Evolutionary conservation across 2,113 vertebrate genomes (phyloP), one percentile per base, ranked within the genome.

Genomic region (Elephas maximus): DNA sequence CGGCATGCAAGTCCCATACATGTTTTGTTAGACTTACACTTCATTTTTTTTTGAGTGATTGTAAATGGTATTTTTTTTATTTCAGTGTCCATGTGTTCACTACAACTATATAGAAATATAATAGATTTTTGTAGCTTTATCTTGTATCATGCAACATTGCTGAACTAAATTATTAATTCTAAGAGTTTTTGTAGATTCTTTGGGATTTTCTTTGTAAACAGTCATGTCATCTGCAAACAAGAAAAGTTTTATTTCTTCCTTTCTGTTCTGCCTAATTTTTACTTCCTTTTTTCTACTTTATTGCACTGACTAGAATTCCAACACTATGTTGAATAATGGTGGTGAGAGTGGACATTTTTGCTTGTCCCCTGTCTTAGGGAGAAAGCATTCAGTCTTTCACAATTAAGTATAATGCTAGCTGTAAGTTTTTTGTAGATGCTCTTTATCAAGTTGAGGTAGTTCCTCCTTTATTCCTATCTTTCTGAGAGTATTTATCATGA

Each of bases 181-280:
- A 83, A 81, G 76, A 77, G 73, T 93, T 95, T 84, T 76, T 45
- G 81, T 90, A 82, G 81, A 90, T 87, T 71, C 76, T 51, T 90
- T 95, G 91, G 91, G 63, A 93, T 90, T 90, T 90, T 77, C 80
- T 96, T 45, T 15, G 24, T 20, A 37, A 37, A 37, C 37, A 92
- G 60, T 51, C 90, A 76, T 76, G 60, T 87, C 41, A 77, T 87
- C 62, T 87, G 63, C 57, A 85, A 60, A 71, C 44, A 57, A 21
- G 6, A 51, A 69, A 9, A 87, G 87, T 90, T 90, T 95, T 87
- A 90, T 82, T 81, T 96, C 87, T 93, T 95, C 51, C 51, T 93
- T 93, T 95, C 48, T 90, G 65, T 53, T 86, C 24, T 41, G 23
- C 10, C 48, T 48, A 10, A 28, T 41, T 93, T 94, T 86, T 62